These are phyloP conservation scores for Schizothorax lantsangensis DNA, from an alignment of 2,797 vertebrate genomes.

Conservation along the genomic window DNA sequence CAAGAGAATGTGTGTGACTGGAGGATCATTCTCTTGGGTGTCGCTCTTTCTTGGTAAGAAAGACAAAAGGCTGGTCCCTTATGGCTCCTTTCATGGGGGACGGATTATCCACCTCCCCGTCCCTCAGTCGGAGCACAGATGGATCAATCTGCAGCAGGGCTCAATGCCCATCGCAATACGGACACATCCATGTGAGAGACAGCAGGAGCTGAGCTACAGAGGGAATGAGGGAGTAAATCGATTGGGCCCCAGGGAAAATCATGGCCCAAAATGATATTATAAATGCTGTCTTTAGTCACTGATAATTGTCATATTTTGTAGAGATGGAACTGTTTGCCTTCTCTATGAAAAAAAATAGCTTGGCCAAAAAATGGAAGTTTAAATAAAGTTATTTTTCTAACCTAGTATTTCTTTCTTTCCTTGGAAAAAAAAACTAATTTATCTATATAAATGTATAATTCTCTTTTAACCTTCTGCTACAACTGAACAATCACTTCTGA, in stretches of 20 bases:
- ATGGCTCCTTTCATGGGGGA: slow-evolving; percentile 66
- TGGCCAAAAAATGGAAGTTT: neutral
- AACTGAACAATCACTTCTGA: neutral
- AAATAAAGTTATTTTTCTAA: neutral
- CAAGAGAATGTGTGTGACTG: neutral
- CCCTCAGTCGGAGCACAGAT: slow-evolving; percentile 62
- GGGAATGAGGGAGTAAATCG: slow-evolving; percentile 9
- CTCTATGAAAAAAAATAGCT: neutral
- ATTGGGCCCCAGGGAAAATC: slow-evolving; percentile 25
- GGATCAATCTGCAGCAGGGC: slow-evolving; percentile 65
- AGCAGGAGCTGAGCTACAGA: slow-evolving; percentile 28
- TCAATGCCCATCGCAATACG: slow-evolving; percentile 60
- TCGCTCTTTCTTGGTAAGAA: slow-evolving; percentile 68
- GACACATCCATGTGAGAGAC: slow-evolving; percentile 47
- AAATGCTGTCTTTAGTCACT: slow-evolving; percentile 15
- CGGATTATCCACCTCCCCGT: slow-evolving; percentile 46
- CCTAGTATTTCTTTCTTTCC: neutral
- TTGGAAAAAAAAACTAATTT: neutral
- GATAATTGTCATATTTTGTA: slow-evolving; percentile 11
- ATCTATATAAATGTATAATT: neutral
- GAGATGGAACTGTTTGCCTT: neutral
- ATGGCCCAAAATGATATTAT: slow-evolving; percentile 22
- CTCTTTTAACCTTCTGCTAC: neutral
- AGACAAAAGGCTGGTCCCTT: slow-evolving; percentile 66
- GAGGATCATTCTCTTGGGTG: slow-evolving; percentile 37